A percentile compares a stretch with the other conserved stretches of the same genome.
phyloP scores from a whole-genome alignment of 2,888 invertebrate genomes.

The Nowickia ferox region DNA sequence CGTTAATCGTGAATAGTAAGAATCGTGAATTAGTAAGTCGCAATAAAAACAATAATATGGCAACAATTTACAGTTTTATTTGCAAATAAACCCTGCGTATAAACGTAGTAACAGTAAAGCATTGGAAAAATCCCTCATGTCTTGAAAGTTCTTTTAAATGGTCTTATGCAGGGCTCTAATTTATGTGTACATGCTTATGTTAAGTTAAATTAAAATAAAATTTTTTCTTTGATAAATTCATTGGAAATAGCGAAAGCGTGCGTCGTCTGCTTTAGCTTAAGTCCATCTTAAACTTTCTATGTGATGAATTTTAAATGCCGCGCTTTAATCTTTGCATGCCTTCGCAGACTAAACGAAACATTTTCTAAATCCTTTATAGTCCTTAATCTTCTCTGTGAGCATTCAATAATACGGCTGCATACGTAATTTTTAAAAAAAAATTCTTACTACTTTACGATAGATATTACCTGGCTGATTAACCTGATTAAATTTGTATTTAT shows the following conservation, averaged over 20 bases:
- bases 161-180: no score
- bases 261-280: constrained; percentile 63
- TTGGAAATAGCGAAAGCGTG: constrained; percentile 59
- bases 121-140: no score
- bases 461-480: constrained; percentile 76
- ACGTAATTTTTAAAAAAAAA: constrained; percentile 72
- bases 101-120: no score
- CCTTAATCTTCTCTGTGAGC: constrained; percentile 39
- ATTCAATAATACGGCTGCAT: constrained; percentile 57
- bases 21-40: no score
- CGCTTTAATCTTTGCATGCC: constrained; percentile 65
- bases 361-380: constrained; percentile 27
- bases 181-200: no score
- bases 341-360: constrained; percentile 69
- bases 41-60: no score
- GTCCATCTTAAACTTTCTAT: constrained; percentile 57
- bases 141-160: no score
- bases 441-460: constrained; percentile 45
- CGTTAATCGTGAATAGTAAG: no score
- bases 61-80: no score
- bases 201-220: not conserved
- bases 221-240: constrained; percentile 5
- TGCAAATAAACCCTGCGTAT: no score
- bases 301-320: constrained; percentile 80
- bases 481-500: constrained; percentile 78